A percentile compares a stretch with the other conserved stretches of the same genome.
Conservation (phyloP, 2,888 invertebrate genomes). For the Syrista parreyssii region DNA sequence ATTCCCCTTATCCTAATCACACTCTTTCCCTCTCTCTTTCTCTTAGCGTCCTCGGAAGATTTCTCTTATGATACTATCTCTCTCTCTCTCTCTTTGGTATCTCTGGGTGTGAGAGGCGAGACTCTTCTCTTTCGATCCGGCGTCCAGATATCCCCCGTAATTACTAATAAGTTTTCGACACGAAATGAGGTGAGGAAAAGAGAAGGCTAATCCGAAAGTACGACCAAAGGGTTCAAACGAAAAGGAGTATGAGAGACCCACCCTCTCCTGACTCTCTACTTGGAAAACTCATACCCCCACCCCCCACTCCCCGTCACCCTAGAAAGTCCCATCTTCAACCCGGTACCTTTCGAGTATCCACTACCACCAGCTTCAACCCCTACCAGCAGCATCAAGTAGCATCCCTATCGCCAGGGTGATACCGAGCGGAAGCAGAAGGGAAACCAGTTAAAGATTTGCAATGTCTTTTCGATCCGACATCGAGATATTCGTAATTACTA, state of each 20-base stretch:
- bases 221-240: conserved; percentile 56
- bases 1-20: not conserved
- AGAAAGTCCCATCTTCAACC: not conserved
- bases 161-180: conserved; percentile 67
- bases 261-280: conserved; percentile 36
- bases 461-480: conserved; percentile 65
- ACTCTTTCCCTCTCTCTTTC: not conserved
- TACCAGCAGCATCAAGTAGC: conserved; percentile 3
- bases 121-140: conserved; percentile 52
- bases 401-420: conserved; percentile 26
- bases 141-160: conserved; percentile 62
- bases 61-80: too few relatives aligned
- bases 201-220: conserved; percentile 66
- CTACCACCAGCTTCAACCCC: conserved; percentile 12
- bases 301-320: not conserved
- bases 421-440: conserved; percentile 42
- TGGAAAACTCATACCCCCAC: conserved; percentile 29
- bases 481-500: conserved; percentile 67
- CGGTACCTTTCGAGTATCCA: not conserved
- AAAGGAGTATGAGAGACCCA: conserved; percentile 23
- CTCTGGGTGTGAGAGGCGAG: not conserved
- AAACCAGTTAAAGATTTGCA: conserved; percentile 66
- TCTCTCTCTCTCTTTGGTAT: not conserved
- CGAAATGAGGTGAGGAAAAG: conserved; percentile 67
- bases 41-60: too few relatives aligned